Base-by-base conservation (phyloP, 2,797 vertebrate species). In the Pangasius larnaudii region DNA sequence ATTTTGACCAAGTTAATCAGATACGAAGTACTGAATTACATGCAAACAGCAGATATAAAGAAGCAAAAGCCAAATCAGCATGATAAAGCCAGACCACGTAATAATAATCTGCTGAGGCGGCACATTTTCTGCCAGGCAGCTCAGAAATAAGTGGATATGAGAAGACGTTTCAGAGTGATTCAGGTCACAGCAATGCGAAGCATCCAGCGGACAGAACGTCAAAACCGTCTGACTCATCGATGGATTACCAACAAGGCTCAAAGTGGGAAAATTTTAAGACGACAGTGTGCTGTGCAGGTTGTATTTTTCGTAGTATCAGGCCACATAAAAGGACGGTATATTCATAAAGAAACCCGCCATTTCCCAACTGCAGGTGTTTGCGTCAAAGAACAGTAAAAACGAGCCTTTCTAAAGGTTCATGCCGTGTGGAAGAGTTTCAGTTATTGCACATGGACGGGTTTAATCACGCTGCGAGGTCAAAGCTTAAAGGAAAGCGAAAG, bases 361-460 rank as follows among this genome's bases (percentile, higher is more conserved):
- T 63, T 89, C 89, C 83, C 89, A 89, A 51, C 71, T 81, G 75
- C 75, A 82, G 79, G 77, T 24, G 71, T 67, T 72, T 87, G 88
- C 90, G 89, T 92, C 91, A 88, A 86, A 87, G 63, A 30, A 63
- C 27, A 71, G 69, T 89, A 88, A 85, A 87, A 89, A 82, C 88
- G 72, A 82, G 90, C 75, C 56, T 88, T 49, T 91, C 78, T 84
- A 27, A 91, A 88, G 91, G 88, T 93, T 92, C 85, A 72, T 61
- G 86, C 84, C 75, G 71, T 33, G 82, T 85, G 85, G 90, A 82
- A 85, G 80, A 82, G 89, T 91, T 92, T 89, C 74, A 42, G 82
- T 90, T 88, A 63, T 74, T 33, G 88, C 69, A 65, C 83, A 77
- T 80, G 65, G 56, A 80, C 65, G 19, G 56, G 49, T 80, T 88